Conservation (phyloP, 2,888 invertebrate species). For the Pegoplata infirma region DNA sequence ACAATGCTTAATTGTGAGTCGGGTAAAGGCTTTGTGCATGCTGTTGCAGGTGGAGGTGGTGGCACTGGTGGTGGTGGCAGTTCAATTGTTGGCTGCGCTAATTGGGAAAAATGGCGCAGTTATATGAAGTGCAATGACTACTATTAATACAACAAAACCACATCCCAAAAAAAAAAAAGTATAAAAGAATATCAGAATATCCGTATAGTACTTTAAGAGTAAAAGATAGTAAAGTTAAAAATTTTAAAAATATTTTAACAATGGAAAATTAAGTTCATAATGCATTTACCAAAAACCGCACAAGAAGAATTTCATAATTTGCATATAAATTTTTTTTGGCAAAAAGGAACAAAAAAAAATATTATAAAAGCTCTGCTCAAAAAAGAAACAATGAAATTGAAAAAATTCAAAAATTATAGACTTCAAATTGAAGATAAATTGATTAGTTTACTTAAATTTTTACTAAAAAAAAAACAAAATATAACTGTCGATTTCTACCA, state of each 20-base stretch:
- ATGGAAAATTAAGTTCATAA: neutral
- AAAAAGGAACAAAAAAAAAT: slow-evolving; percentile 10
- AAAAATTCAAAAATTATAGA: too few relatives aligned
- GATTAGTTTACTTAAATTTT: too few relatives aligned
- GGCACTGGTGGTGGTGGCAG: slow-evolving; percentile 19
- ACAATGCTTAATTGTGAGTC: slow-evolving; percentile 68
- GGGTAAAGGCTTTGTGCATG: slow-evolving; percentile 71
- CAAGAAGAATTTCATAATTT: slow-evolving; percentile 13
- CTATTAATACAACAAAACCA: slow-evolving; percentile 64
- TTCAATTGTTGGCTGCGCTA: slow-evolving; percentile 69
- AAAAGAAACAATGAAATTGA: too few relatives aligned
- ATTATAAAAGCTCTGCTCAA: too few relatives aligned
- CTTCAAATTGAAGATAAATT: too few relatives aligned
- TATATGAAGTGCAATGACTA: slow-evolving; percentile 70
- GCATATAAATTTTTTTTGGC: neutral
- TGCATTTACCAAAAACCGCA: neutral
- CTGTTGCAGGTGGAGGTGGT: slow-evolving; percentile 21
- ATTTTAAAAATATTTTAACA: neutral
- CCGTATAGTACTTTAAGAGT: neutral
- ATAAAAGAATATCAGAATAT: too few relatives aligned
- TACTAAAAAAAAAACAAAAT: too few relatives aligned
- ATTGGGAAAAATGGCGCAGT: slow-evolving; percentile 70
- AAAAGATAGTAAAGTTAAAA: neutral
- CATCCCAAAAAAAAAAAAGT: slow-evolving; percentile 6
- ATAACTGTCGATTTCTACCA: neutral